Base-by-base conservation (phyloP, 2,888 invertebrate genomes). In the Byasa hedistus region DNA sequence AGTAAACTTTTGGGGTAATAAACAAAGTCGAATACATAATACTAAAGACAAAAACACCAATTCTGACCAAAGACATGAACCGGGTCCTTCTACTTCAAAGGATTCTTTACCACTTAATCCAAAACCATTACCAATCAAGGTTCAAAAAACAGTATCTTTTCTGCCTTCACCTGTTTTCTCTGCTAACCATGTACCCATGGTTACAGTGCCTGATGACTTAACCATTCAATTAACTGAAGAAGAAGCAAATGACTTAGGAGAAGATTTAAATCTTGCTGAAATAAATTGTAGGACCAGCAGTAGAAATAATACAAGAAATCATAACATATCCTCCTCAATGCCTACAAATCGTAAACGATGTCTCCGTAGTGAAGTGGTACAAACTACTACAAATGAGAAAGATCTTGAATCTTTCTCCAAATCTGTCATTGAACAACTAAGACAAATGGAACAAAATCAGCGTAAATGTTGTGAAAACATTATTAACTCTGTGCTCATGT, bases 151-250 rank as follows among this genome's bases (percentile, higher is more conserved):
- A 60, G 91, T 91, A 19, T 91, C 91, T 61, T 90, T 91, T 70
- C 77, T 91, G 8, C 91, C 91, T 0, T 85, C 90, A 7, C 91
- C 91, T 5, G 70, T 89, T 22, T 90, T 91, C 72, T 84, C 84
- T 44, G 91, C 91, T 7, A 87, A 90, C 66, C 89, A 91, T 80
- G 80, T 87, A 52, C 91, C 91, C 0, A 91, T 91, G 91, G 89
- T 91, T 0, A 89, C 91, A 0, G 91, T 91, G 3, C 91, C 91
- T 0, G 91, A 91, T 82, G 91, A 91, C 73, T 81, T 91, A 61
- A 89, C 91, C n/a, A 89, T 91, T 69, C 89, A 91, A 36, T 74
- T 91, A n/a, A 91, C 90, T 79, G 89, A 90, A 66, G 88, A 90
- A 77, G 90, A 91, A 74, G 90, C 84, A 1, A 85, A 89, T 81